Evolutionary conservation across 2,888 invertebrate species (phyloP).

Genomic region (Mesoligia furuncula): DNA sequence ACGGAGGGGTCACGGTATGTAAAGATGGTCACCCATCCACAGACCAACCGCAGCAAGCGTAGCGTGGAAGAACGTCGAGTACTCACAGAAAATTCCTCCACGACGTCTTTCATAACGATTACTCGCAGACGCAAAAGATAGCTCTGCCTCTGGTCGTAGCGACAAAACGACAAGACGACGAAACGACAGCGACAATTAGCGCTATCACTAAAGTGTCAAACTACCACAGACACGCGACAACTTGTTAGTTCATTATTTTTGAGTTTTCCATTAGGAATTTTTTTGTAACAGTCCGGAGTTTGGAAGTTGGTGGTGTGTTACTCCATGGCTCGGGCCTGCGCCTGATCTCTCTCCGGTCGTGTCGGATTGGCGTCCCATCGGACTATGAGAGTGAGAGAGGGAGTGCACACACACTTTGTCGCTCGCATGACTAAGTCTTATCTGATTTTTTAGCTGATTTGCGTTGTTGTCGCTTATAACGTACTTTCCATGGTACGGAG

Average conservation of each 20-base stretch:
- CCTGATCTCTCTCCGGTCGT: not conserved
- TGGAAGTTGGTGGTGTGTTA: not conserved
- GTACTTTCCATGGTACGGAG: no score
- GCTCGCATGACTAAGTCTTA: no score
- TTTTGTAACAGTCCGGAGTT: not conserved
- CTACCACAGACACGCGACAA: not conserved
- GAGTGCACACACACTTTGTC: not conserved
- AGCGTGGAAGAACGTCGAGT: no score
- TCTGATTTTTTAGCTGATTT: no score
- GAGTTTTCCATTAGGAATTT: not conserved
- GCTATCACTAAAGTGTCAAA: not conserved
- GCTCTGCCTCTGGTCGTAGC: not conserved
- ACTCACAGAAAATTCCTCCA: no score
- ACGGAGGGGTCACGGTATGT: no score
- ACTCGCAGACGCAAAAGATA: not conserved
- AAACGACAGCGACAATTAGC: no score
- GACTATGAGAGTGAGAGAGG: not conserved
- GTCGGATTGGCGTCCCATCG: not conserved
- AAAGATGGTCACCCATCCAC: no score
- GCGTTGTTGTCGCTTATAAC: no score
- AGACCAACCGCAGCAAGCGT: no score
- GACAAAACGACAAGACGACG: no score
- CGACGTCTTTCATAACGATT: not conserved
- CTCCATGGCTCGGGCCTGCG: not conserved
- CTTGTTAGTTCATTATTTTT: not conserved